phyloP scores from a whole-genome alignment of 2,797 vertebrate genomes.

The Schizopygopsis pylzovi region DNA sequence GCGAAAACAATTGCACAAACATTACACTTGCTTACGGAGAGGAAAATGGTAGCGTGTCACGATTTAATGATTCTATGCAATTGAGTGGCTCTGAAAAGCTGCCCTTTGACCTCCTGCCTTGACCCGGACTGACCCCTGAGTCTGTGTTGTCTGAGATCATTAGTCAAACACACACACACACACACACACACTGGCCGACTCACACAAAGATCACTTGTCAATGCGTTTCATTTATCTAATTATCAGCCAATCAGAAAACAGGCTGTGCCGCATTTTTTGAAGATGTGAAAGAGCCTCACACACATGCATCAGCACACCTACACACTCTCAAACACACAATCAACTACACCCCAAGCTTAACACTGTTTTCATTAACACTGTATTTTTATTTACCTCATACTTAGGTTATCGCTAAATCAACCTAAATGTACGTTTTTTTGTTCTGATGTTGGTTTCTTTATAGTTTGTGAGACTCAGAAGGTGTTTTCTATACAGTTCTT shows the following conservation, averaged over 20 bases:
- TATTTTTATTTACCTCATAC: neutral
- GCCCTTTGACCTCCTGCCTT: slow-evolving; percentile 73
- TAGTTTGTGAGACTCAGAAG: neutral
- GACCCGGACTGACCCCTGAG: slow-evolving; percentile 65
- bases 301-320: slow-evolving; percentile 8
- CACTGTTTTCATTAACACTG: neutral
- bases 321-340: neutral
- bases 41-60: slow-evolving; percentile 29
- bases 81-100: slow-evolving; percentile 77
- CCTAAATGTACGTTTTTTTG: no score
- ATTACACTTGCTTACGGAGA: slow-evolving; percentile 22
- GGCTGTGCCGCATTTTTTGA: slow-evolving; percentile 37
- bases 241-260: slow-evolving; percentile 51
- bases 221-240: slow-evolving; percentile 49
- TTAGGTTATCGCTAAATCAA: neutral
- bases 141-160: slow-evolving; percentile 73
- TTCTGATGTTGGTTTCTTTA: neutral
- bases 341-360: neutral
- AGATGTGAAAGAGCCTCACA: neutral
- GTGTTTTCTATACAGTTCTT: neutral
- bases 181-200: slow-evolving; percentile 24
- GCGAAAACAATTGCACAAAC: neutral
- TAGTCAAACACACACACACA: slow-evolving; percentile 69
- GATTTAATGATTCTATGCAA: slow-evolving; percentile 77
- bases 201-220: slow-evolving; percentile 39